Evolutionary conservation across 1,140 invertebrate species (phyloP), one percentile per base, ranked within the genome.

Genomic region (Wasmannia auropunctata): DNA sequence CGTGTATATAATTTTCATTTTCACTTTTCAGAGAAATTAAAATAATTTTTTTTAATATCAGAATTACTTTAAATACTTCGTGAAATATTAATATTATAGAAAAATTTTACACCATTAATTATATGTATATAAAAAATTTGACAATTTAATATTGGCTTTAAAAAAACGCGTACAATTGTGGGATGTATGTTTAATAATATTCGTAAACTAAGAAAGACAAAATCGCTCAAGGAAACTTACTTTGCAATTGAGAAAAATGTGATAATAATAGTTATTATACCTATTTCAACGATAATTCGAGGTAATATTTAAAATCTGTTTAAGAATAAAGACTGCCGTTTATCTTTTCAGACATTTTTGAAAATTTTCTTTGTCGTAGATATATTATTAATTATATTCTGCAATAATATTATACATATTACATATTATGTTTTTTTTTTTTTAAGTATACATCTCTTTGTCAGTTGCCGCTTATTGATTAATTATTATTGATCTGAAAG

Each of bases 221-320:
- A 60, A 60, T 11, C 10, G 22, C 28, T 62, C 19, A 31, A 34
- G 6, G 40, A 77, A 28, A 46, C 34, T 63, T 2, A 46, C 25
- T 62, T 2, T 40, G 10, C 25, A 63, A 31, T 40, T n/a, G 1
- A 54, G 19, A 46, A 46, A 77, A 19, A 62, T 67, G 63, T 31
- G 1, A 49, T 67, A 40, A 85, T 77, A 67, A 85, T 37, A 51
- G 31, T 34, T 49, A 74, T 85, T 65, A 25, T 56, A 77, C 7
- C n/a, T 62, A n/a, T 34, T 69, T 34, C 4, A 43, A 16, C 1
- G 31, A 28, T 19, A 2, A 37, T 8, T 34, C 37, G 28, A 76
- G 74, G 28, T 77, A 22, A 16, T 76, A 43, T 76, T 58, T 75
- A 58, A 43, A 40, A 54, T 16, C 51, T 56, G 11, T 1, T 75